Conservation (phyloP, 2,888 invertebrate species). For the Fragum fragum region DNA sequence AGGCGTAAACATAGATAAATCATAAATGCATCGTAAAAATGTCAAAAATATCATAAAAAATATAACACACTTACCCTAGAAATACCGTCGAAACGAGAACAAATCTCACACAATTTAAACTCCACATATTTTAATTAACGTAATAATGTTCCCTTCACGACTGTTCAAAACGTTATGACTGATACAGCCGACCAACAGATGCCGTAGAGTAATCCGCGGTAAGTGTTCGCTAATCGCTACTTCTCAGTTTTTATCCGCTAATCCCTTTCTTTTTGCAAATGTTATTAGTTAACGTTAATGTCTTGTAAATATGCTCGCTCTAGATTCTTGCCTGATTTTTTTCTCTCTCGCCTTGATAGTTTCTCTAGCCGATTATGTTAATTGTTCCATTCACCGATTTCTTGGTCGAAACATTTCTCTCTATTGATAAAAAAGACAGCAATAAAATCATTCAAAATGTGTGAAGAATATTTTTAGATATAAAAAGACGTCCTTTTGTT, state of each 20-base stretch:
- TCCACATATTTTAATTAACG: not conserved
- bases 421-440: too few relatives aligned
- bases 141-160: not conserved
- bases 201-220: not conserved
- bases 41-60: conserved; percentile 1
- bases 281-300: conserved; percentile 6
- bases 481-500: too few relatives aligned
- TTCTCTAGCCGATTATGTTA: not conserved
- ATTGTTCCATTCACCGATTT: not conserved
- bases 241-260: conserved; percentile 1
- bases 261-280: conserved; percentile 1
- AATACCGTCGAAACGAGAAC: not conserved
- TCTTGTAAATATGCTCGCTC: not conserved
- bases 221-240: not conserved
- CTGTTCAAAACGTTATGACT: not conserved
- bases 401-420: too few relatives aligned
- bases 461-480: too few relatives aligned
- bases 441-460: too few relatives aligned
- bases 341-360: not conserved
- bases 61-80: not conserved
- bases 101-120: not conserved
- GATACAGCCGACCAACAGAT: not conserved
- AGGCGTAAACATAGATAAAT: not conserved
- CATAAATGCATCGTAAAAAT: not conserved
- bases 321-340: not conserved